phyloP scores from a whole-genome alignment of 2,113 vertebrate species.

The Perca flavescens region DNA sequence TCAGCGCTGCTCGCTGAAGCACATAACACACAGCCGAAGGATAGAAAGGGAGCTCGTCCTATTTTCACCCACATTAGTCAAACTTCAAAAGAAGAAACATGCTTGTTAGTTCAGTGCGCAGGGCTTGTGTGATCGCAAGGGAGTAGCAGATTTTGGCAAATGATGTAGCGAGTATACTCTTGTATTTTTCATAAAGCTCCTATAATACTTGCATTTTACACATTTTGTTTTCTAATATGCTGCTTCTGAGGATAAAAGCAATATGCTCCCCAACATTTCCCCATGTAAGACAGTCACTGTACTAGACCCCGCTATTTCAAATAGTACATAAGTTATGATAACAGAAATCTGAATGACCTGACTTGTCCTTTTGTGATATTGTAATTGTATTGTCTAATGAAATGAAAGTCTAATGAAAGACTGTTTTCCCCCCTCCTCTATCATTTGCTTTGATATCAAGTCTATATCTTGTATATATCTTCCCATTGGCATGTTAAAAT shows the following conservation, averaged over 20 bases:
- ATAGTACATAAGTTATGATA: neutral
- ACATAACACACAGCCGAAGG: neutral
- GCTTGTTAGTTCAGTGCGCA: neutral
- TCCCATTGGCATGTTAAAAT: neutral
- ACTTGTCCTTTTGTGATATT: neutral
- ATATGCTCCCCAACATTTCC: neutral
- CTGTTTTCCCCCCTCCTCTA: neutral
- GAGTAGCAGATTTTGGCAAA: constrained; percentile 3
- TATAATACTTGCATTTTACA: neutral
- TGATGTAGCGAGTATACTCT: neutral
- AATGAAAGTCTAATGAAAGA: neutral
- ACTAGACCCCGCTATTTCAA: neutral
- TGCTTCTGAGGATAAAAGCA: neutral
- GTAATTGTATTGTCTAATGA: neutral
- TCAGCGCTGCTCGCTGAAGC: neutral
- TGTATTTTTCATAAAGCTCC: constrained; percentile 10
- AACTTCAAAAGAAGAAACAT: constrained; percentile 27
- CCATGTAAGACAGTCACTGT: neutral
- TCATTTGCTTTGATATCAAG: neutral
- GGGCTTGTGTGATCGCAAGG: constrained; percentile 11
- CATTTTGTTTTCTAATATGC: constrained; percentile 1
- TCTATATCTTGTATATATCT: neutral
- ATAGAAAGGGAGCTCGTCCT: constrained; percentile 8
- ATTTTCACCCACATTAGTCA: constrained; percentile 37
- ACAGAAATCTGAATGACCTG: neutral